These are phyloP conservation scores for Apocrypta bakeri DNA, from an alignment of 1,140 invertebrate species.

Conservation along the genomic window DNA sequence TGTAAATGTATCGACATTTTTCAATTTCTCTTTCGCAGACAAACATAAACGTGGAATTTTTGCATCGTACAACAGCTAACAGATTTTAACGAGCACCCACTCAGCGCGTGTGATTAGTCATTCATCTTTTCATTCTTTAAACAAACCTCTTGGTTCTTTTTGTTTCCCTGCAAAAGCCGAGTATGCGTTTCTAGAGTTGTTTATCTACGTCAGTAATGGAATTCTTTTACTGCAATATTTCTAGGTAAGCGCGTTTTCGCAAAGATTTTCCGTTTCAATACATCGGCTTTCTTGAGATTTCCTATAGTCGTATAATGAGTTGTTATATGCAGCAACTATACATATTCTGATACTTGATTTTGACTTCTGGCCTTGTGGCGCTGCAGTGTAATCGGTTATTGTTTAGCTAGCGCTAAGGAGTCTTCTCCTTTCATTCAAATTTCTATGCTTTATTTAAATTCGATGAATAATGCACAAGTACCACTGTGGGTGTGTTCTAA, in stretches of 20 bases:
- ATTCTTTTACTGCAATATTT: neutral
- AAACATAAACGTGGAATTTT: too few species aligned
- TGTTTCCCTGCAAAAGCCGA: neutral
- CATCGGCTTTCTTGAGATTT: neutral
- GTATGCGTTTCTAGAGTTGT: neutral
- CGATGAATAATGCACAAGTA: neutral
- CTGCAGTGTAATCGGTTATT: too few species aligned
- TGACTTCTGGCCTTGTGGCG: neutral
- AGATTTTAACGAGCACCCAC: neutral
- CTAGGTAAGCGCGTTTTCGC: neutral
- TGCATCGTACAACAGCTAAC: neutral
- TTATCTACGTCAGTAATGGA: neutral
- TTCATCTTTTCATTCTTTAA: neutral
- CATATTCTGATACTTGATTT: neutral
- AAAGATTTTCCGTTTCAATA: neutral
- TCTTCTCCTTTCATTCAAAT: neutral
- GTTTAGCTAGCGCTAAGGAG: neutral
- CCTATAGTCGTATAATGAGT: too few species aligned
- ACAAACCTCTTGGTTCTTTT: neutral
- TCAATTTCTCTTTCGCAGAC: too few species aligned
- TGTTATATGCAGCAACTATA: neutral
- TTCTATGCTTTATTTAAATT: neutral
- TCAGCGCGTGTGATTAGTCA: neutral
- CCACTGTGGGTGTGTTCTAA: neutral
- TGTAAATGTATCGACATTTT: too few species aligned